phyloP scores from a whole-genome alignment of 2,797 vertebrate species.

The Acridotheres tristis region DNA sequence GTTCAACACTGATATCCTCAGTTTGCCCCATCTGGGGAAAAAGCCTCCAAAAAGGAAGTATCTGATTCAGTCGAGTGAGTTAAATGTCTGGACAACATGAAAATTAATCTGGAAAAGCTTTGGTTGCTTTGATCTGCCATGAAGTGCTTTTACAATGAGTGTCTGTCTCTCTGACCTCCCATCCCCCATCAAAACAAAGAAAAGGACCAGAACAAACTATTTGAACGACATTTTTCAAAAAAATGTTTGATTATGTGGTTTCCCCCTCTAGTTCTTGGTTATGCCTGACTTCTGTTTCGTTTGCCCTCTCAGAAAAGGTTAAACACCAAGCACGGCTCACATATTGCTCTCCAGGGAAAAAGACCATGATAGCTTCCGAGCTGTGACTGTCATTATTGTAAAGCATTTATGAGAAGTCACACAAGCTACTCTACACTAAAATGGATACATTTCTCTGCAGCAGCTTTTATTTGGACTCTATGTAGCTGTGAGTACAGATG shows the following conservation, averaged over 20 bases:
- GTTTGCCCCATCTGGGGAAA: neutral
- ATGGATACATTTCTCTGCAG: slow-evolving; percentile 29
- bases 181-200: neutral
- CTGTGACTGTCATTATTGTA: slow-evolving; percentile 14
- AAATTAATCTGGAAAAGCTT: neutral
- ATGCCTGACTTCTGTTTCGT: neutral
- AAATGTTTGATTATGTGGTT: neutral
- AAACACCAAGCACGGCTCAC: neutral
- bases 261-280: neutral
- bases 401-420: slow-evolving; percentile 56
- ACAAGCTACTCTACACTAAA: neutral
- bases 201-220: neutral
- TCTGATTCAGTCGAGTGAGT: neutral
- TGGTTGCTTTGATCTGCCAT: neutral
- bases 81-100: neutral
- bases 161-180: accelerated
- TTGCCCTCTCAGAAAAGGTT: slow-evolving; percentile 42
- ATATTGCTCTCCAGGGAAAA: slow-evolving; percentile 24
- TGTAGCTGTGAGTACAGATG: neutral
- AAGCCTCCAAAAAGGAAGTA: neutral
- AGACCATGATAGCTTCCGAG: slow-evolving; percentile 23
- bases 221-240: neutral
- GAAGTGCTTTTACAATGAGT: neutral
- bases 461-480: neutral
- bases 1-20: neutral